Evolutionary conservation across 2,797 vertebrate species (phyloP), one percentile per base, ranked within the genome.

Genomic region (Rhinichthys osculus): DNA sequence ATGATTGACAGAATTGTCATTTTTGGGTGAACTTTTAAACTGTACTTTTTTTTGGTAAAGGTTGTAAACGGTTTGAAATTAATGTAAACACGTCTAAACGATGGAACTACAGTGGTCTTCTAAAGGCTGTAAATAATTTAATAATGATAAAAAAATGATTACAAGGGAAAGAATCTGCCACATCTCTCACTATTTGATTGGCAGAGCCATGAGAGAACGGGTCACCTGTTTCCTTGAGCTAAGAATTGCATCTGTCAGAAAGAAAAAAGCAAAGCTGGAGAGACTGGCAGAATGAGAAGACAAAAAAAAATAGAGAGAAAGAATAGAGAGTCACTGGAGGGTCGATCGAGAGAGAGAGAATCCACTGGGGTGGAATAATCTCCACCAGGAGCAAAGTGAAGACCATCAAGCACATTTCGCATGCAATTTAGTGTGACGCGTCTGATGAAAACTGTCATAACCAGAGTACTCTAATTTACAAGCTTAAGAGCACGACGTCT

Each of bases 151-250:
- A 81, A 81, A 72, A 70, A 27, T 57, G 0, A 64, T 78, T 78
- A 71, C 35, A 62, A 27, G 40, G 13, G 6, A 21, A 54, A 70
- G 35, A 74, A 81, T 54, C 38, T 33, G 78, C 72, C 74, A 81
- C 54, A 81, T 85, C 74, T 83, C 71, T 44, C 71, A 52, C 11
- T 38, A 13, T 87, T 85, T 89, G 83, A 89, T 78, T 81, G 83
- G 52, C 74, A 77, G 81, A 54, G 81, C 85, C 86, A 73, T 33
- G 69, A 67, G 76, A 85, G 83, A 79, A 23, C 66, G 23, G 83
- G 83, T 84, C 77, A 85, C 76, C 87, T 85, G 83, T 85, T 88
- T 81, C 74, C 85, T 74, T 84, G 66, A 88, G 89, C 59, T 57
- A 79, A 89, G 70, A 81, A 83, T 44, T 33, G 59, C 33, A 9